These are phyloP conservation scores for Microcebus ravelobensis DNA, from an alignment of 2,113 vertebrate genomes.

Conservation along the genomic window DNA sequence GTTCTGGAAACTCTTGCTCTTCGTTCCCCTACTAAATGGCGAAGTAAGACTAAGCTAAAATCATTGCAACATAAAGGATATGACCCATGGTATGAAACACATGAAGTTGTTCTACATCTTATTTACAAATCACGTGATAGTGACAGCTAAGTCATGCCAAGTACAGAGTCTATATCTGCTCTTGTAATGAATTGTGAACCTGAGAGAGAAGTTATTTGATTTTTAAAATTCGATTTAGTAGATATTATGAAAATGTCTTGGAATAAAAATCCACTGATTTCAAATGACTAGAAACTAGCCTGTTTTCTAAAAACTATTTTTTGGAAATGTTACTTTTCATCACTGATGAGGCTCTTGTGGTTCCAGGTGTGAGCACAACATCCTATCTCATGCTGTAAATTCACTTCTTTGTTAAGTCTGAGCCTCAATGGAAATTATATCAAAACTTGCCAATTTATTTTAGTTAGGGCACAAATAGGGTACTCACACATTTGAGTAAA, in stretches of 20 bases:
- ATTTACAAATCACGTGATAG: not conserved
- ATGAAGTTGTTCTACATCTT: not conserved
- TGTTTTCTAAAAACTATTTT: slow-evolving; percentile 9
- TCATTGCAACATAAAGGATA: not conserved
- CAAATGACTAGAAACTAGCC: not conserved
- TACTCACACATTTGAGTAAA: not conserved
- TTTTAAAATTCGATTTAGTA: slow-evolving; percentile 41
- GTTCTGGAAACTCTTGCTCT: not conserved
- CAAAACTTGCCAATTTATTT: not conserved
- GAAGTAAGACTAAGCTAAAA: not conserved
- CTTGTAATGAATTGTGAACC: not conserved
- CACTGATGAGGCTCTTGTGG: not conserved
- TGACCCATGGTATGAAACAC: not conserved
- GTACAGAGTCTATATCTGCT: not conserved
- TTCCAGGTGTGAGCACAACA: not conserved
- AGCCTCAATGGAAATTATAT: not conserved
- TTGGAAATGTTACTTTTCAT: not conserved
- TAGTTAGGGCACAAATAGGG: not conserved
- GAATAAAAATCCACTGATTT: not conserved
- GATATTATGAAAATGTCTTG: slow-evolving; percentile 13
- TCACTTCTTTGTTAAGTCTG: not conserved
- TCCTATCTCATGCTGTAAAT: not conserved
- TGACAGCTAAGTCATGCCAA: not conserved
- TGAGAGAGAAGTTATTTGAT: not conserved
- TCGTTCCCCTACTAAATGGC: slow-evolving; percentile 1